Evolutionary conservation across 2,113 vertebrate genomes (phyloP).

Genomic region (Podilymbus podiceps): DNA sequence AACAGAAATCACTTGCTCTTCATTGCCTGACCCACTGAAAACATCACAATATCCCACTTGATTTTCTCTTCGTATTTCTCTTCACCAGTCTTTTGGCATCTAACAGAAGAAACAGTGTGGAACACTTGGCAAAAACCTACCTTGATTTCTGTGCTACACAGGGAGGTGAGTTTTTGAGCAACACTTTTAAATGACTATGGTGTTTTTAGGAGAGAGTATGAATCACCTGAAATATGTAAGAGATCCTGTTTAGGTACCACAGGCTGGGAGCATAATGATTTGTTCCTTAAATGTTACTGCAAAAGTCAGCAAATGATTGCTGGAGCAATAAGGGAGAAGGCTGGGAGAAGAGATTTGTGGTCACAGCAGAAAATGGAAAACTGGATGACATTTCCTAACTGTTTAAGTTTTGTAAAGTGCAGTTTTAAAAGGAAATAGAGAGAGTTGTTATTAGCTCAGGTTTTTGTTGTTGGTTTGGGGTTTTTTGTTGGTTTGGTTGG

Average conservation of each 20-base stretch:
- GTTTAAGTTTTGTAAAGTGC: neutral
- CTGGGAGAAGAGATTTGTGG: neutral
- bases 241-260: neutral
- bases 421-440: neutral
- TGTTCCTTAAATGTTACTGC: neutral
- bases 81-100: neutral
- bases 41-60: neutral
- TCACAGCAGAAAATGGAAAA: neutral
- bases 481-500: too few relatives aligned
- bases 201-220: neutral
- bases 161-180: conserved; percentile 52
- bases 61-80: neutral
- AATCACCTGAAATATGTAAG: neutral
- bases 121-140: neutral
- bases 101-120: neutral
- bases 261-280: neutral
- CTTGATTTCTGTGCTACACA: neutral
- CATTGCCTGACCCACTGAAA: neutral
- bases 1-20: neutral
- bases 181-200: neutral
- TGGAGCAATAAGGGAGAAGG: neutral
- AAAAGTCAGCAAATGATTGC: neutral
- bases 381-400: neutral
- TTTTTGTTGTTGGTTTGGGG: too few relatives aligned
- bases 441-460: neutral